Percentiles rank a stretch among this genome's conserved stretches.
Evolutionary conservation across 2,888 invertebrate species (phyloP).

Genomic region (Macrophya alboannulata): DNA sequence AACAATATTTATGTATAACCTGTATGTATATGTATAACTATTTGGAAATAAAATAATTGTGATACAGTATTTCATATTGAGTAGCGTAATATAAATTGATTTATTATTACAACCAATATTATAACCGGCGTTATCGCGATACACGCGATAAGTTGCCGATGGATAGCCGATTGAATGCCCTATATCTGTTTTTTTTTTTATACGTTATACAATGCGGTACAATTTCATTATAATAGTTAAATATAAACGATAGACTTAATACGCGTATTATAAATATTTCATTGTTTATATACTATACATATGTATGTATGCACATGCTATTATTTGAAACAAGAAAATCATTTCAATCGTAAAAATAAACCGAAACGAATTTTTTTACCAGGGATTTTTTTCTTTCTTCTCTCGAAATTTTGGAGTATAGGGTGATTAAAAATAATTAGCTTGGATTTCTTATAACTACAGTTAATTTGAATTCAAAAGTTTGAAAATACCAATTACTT

Average conservation of each 20-base stretch:
- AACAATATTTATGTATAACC: background rate
- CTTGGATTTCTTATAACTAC: background rate
- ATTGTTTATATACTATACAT: background rate
- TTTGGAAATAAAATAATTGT: background rate
- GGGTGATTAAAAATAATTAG: background rate
- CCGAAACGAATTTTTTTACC: background rate
- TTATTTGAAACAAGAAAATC: background rate
- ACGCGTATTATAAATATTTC: background rate
- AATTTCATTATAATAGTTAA: constrained; percentile 8
- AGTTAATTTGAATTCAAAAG: background rate
- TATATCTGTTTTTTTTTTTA: background rate
- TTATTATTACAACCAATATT: background rate
- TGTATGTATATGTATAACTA: background rate
- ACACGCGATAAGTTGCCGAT: background rate
- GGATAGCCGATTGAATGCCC: background rate
- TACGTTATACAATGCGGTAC: background rate
- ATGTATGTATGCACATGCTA: background rate
- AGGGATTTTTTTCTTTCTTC: background rate
- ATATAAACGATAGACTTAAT: background rate
- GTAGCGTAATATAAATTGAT: background rate
- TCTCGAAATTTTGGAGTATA: background rate
- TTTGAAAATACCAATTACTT: background rate
- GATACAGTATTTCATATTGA: background rate
- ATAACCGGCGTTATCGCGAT: background rate
- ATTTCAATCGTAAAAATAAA: background rate